Percentiles rank a stretch among this genome's conserved stretches.
phyloP scores from a whole-genome alignment of 1,140 invertebrate species.

The Bombus vancouverensis region DNA sequence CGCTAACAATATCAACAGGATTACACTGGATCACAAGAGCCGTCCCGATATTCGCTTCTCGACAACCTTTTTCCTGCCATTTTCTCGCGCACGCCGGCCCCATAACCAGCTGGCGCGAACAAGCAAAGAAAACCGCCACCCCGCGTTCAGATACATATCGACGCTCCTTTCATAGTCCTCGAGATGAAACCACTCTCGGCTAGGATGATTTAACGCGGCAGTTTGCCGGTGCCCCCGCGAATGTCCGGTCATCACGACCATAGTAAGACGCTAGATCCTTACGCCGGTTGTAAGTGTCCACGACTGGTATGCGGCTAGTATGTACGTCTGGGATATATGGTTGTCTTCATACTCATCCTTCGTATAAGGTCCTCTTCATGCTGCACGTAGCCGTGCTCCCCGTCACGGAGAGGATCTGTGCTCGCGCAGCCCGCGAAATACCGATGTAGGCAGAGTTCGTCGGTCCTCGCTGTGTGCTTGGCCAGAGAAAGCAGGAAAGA shows the following conservation, averaged over 20 bases:
- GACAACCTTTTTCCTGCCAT: not conserved
- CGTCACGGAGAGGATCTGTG: slow-evolving; percentile 38
- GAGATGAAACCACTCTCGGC: slow-evolving; percentile 40
- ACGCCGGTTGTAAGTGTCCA: slow-evolving; percentile 72
- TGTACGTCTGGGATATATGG: slow-evolving; percentile 70
- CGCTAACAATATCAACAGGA: not conserved
- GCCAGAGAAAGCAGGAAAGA: slow-evolving; percentile 1
- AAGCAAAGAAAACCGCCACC: slow-evolving; percentile 1
- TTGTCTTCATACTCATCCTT: slow-evolving; percentile 63
- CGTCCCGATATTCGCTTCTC: too few relatives aligned
- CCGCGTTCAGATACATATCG: slow-evolving; percentile 29
- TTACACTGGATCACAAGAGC: not conserved
- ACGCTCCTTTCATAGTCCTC: slow-evolving; percentile 34
- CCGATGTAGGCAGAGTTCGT: slow-evolving; percentile 46
- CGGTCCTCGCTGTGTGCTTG: slow-evolving; percentile 4
- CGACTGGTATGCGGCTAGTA: slow-evolving; percentile 71
- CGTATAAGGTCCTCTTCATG: slow-evolving; percentile 47
- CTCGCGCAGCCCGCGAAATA: slow-evolving; percentile 61
- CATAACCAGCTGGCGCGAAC: slow-evolving; percentile 42
- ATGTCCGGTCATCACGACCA: slow-evolving; percentile 54
- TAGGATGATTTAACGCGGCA: slow-evolving; percentile 68
- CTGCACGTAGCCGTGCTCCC: slow-evolving; percentile 18
- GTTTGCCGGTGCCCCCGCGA: slow-evolving; percentile 55
- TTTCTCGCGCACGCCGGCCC: slow-evolving; percentile 27
- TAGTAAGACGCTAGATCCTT: slow-evolving; percentile 58